Conservation (phyloP, 2,113 vertebrate species). For the Marmota flaviventris region DNA sequence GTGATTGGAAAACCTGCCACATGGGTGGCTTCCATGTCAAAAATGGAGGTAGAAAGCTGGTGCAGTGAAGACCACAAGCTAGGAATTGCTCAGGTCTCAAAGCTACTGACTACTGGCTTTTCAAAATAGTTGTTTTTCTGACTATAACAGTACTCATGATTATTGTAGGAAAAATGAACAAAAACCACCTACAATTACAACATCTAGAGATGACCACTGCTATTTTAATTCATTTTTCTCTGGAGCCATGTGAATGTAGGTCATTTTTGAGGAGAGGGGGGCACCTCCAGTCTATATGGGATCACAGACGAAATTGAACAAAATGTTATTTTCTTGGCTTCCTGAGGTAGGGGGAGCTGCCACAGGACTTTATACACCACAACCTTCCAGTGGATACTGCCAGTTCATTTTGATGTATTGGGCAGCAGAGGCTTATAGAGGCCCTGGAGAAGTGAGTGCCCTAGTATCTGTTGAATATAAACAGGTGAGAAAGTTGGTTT, state of each 20-base stretch:
- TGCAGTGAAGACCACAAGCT: not conserved
- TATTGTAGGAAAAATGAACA: slow-evolving; percentile 1
- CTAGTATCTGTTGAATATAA: not conserved
- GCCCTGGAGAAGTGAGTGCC: too few relatives aligned
- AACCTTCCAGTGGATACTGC: not conserved
- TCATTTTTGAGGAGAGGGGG: not conserved
- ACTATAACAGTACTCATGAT: not conserved
- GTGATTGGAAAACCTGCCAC: not conserved
- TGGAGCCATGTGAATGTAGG: not conserved
- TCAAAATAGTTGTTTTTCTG: slow-evolving; percentile 20
- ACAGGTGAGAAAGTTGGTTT: not conserved
- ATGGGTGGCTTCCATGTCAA: not conserved
- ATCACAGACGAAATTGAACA: not conserved
- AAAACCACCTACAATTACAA: not conserved
- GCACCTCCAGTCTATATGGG: not conserved
- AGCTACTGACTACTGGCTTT: not conserved
- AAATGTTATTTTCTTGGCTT: slow-evolving; percentile 14
- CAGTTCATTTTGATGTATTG: too few relatives aligned
- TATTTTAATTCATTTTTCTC: not conserved
- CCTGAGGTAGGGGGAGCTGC: not conserved
- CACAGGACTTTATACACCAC: not conserved
- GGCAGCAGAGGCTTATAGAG: too few relatives aligned
- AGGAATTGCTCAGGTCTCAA: not conserved
- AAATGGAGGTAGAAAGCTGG: not conserved
- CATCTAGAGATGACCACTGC: not conserved